phyloP scores from a whole-genome alignment of 2,113 vertebrate genomes.

The Varanus salvator region DNA sequence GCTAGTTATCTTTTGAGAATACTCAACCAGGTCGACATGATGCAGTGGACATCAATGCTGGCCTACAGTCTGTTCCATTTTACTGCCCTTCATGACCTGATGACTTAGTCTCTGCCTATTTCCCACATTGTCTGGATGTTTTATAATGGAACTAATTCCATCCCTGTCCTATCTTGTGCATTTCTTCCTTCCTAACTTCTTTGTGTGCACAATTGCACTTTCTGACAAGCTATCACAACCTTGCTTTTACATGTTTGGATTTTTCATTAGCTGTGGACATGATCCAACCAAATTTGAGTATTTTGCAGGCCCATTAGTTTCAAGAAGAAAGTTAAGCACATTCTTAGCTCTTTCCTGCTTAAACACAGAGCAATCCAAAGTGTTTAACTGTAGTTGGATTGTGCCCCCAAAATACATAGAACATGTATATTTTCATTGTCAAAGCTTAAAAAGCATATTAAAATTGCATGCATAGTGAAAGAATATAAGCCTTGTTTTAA shows the following conservation, averaged over 20 bases:
- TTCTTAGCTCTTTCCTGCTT: background rate
- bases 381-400: slow-evolving; percentile 2
- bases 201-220: background rate
- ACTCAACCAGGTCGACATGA: background rate
- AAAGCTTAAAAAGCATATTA: slow-evolving; percentile 42
- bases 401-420: slow-evolving; percentile 41
- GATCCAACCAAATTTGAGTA: background rate
- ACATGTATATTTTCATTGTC: slow-evolving; percentile 40
- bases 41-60: too few species aligned
- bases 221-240: background rate
- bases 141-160: background rate
- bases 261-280: background rate
- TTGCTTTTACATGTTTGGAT: background rate
- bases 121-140: background rate
- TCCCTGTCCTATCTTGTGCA: background rate
- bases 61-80: background rate
- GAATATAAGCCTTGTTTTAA: slow-evolving; percentile 19
- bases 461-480: slow-evolving; percentile 36
- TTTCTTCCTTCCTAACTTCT: background rate
- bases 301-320: background rate
- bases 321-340: slow-evolving; percentile 1
- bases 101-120: background rate
- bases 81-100: background rate
- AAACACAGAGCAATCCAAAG: background rate
- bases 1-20: slow-evolving; percentile 22